Conservation (phyloP, 2,797 vertebrate genomes). For the Mionectes olivaceus region DNA sequence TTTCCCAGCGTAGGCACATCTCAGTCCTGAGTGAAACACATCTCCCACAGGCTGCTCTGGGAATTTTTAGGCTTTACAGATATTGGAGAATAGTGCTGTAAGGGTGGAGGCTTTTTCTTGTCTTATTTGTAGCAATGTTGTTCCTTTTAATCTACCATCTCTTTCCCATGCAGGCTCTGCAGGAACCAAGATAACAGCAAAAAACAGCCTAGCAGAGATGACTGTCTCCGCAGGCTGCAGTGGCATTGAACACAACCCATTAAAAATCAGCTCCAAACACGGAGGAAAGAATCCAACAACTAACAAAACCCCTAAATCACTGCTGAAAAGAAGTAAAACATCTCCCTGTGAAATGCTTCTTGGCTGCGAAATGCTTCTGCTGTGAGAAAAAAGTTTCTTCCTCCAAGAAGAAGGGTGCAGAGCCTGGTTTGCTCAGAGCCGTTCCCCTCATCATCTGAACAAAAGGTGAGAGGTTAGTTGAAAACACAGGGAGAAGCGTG, state of each 20-base stretch:
- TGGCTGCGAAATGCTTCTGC: neutral
- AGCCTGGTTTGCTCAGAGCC: neutral
- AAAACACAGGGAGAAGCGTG: neutral
- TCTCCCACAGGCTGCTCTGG: neutral
- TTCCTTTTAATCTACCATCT: neutral
- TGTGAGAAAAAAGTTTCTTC: neutral
- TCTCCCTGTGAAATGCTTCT: neutral
- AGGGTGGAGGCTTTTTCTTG: neutral
- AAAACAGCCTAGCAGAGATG: neutral
- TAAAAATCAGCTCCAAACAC: neutral
- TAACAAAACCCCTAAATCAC: neutral
- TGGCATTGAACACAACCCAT: accelerated
- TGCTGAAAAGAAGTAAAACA: neutral
- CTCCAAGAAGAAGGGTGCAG: neutral
- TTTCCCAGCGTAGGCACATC: neutral
- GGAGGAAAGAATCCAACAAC: neutral
- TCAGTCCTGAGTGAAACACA: neutral
- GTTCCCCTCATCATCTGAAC: neutral
- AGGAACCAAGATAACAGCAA: neutral
- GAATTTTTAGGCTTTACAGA: neutral
- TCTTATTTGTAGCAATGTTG: neutral
- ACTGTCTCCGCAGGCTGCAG: neutral
- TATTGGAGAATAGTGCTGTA: neutral
- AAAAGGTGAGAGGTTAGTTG: constrained; percentile 4
- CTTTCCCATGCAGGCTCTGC: neutral